Conservation (phyloP, 1,140 invertebrate genomes). For the Lordiphosa clarofinis region DNA sequence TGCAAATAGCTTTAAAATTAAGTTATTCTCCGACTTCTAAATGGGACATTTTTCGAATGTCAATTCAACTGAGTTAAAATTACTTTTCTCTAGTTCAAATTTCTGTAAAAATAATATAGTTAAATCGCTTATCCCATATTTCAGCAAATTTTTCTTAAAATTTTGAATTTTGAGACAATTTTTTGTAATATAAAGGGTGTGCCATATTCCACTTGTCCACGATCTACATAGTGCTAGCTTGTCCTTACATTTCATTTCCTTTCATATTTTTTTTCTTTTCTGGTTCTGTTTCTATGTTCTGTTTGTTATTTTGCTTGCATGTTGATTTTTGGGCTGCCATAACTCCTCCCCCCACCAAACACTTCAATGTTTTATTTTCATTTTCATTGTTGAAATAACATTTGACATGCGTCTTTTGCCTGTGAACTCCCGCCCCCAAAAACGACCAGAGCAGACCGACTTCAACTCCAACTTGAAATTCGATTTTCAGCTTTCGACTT, state of each 20-base stretch:
- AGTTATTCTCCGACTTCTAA: no score
- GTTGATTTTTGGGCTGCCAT: constrained; percentile 71
- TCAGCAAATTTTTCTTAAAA: no score
- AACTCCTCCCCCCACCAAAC: constrained; percentile 27
- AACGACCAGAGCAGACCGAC: no score
- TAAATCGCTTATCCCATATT: no score
- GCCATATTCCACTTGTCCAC: no score
- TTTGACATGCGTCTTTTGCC: constrained; percentile 70
- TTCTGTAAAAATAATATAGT: no score
- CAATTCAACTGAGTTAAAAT: no score
- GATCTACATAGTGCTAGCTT: not conserved
- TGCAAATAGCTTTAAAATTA: no score
- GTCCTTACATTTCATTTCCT: constrained; percentile 17
- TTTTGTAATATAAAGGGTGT: constrained; percentile 4
- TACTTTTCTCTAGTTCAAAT: no score
- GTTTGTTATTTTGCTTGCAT: constrained; percentile 47
- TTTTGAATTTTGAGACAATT: no score
- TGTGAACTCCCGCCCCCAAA: constrained; percentile 14
- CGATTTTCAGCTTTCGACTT: constrained; percentile 66
- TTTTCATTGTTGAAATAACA: constrained; percentile 71
- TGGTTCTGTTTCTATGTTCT: constrained; percentile 9
- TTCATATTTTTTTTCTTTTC: constrained; percentile 18
- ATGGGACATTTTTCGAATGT: no score
- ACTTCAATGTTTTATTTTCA: constrained; percentile 46
- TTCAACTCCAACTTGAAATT: constrained; percentile 56